Evolutionary conservation across 2,888 invertebrate genomes (phyloP), one percentile per base, ranked within the genome.

Genomic region (Oligia strigilis): DNA sequence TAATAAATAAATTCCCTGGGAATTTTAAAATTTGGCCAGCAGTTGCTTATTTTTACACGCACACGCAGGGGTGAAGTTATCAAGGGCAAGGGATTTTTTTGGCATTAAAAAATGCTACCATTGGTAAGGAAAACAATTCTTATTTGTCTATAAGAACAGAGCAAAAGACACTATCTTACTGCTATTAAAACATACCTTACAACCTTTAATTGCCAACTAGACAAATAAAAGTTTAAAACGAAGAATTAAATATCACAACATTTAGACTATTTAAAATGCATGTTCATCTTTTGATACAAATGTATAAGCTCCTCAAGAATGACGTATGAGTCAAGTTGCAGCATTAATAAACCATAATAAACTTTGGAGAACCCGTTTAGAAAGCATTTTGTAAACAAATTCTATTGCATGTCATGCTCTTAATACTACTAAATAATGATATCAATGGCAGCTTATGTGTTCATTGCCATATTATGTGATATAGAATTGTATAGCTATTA

Each of bases 281-380:
- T 13, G 6, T 52, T 74, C 43, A n/a, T 66, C 5, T 62, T 58
- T 64, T 9, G 46, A 65, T 29, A 8, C 43, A 46, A 40, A 66
- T 87, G 79, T 87, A 29, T 55, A 81, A 36, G 62, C 76, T 75
- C 69, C 86, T 83, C 78, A 75, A 75, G 29, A 80, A 58, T 78
- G 77, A 81, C 62, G 72, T 77, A 84, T 88, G 43, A 78, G 23
- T 86, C 83, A 87, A 90, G 90, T 90, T 87, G 86, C 84, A 86
- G 78, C 78, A 75, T 80, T 82, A 87, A 91, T 91, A 90, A 90
- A 92, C 89, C 86, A 88, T 90, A 84, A 89, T 91, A 89, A 90
- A 92, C 87, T 85, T 87, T 64, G 78, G 77, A 83, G 85, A 90
- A 90, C 86, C 82, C 78, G 88, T 89, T 91, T 87, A 80, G 86